Percentiles rank a stretch among this genome's conserved stretches.
Conservation (phyloP, 2,113 vertebrate genomes). For the Saimiri boliviensis region DNA sequence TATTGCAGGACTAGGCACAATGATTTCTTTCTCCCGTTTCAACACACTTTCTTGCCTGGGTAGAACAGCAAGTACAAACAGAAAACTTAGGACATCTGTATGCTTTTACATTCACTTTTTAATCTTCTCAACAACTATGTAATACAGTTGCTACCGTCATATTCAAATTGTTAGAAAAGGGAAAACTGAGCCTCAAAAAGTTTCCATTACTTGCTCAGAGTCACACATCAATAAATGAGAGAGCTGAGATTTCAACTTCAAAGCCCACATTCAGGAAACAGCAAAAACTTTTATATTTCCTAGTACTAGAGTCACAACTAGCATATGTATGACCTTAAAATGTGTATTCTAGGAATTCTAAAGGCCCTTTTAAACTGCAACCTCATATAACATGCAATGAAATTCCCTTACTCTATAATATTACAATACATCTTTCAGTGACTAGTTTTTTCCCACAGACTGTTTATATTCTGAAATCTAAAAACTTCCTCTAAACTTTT, state of each 20-base stretch:
- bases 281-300: neutral
- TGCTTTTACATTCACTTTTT: neutral
- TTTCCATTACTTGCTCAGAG: neutral
- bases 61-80: neutral
- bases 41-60: neutral
- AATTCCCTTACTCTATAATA: neutral
- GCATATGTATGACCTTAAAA: neutral
- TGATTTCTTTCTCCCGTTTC: neutral
- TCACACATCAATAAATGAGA: neutral
- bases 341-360: neutral
- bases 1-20: neutral
- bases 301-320: neutral
- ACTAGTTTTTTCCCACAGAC: neutral
- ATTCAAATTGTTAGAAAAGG: neutral
- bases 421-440: neutral
- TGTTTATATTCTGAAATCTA: constrained; percentile 24
- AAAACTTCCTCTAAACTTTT: neutral
- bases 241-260: neutral
- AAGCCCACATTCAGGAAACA: neutral
- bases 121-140: neutral
- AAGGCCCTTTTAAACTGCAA: neutral
- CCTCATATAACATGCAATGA: neutral
- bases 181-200: neutral
- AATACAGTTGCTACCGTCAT: neutral
- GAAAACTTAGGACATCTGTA: neutral